Evolutionary conservation across 2,888 invertebrate genomes (phyloP), one percentile per base, ranked within the genome.

Genomic region (Drosophila diplacantha): DNA sequence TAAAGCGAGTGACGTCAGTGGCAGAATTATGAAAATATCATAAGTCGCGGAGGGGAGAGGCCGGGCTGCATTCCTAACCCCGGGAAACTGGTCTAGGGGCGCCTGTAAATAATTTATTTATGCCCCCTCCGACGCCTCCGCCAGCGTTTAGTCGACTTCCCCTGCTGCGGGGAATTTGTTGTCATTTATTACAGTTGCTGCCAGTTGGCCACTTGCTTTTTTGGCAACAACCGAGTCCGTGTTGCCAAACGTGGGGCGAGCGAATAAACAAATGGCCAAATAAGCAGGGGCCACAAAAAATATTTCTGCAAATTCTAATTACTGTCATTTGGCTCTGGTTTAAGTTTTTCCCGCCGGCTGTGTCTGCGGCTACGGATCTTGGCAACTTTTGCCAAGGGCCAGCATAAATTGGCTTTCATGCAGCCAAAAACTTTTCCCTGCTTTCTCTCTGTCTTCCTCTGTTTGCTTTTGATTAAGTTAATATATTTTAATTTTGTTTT

Each of bases 21-120:
- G 51, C 53, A 56, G 58, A 72, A 74, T 76, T 84, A 80, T 80
- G 84, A 80, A 80, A 80, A 72, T 80, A 70, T 74, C 68, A 77
- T 52, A 39, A n/a, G 16, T 22, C 11, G 16, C 9, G 12, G 14
- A 5, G 29, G 38, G 12, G 12, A 3, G 7, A 20, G 38, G 3
- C 18, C 12, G 1, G 34, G 26, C 14, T 58, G 67, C 68, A 65
- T 47, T 41, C 22, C 32, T 31, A 53, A 31, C 43, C 32, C 20
- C 56, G 6, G 18, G 5, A 39, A 52, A 26, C 22, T 31, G 52
- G 35, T 34, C 22, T 38, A 7, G 38, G 20, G 32, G 22, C 61
- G 68, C 51, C 72, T 83, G 83, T 83, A 72, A 75, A 79, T 79
- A 81, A 83, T 79, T 78, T 83, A 83, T 79, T 71, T 81, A 65